phyloP scores from a whole-genome alignment of 2,888 invertebrate species.

The Dicranocentrus wangi region DNA sequence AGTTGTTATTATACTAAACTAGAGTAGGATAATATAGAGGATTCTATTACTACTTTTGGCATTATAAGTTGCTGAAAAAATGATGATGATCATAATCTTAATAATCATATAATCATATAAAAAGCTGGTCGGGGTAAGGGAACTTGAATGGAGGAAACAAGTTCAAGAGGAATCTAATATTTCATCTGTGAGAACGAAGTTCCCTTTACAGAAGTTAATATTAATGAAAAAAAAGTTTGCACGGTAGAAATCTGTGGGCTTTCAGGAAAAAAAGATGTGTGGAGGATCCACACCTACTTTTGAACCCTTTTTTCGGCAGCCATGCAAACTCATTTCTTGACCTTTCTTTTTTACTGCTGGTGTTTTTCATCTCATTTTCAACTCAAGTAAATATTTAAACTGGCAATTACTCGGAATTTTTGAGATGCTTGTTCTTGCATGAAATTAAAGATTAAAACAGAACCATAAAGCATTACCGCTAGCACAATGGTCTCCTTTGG shows the following conservation, averaged over 20 bases:
- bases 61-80: conserved; percentile 19
- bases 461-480: conserved; percentile 9
- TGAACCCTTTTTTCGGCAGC: no score
- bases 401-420: conserved; percentile 23
- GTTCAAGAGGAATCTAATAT: conserved; percentile 50
- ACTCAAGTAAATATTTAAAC: conserved; percentile 44
- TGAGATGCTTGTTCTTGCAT: conserved; percentile 5
- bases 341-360: not conserved
- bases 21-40: not conserved
- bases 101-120: conserved; percentile 28
- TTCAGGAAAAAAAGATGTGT: not conserved
- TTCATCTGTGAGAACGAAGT: conserved; percentile 56
- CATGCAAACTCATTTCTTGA: not conserved
- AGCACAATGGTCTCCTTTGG: not conserved
- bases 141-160: conserved; percentile 4
- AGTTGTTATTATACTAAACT: conserved; percentile 9
- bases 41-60: conserved; percentile 8
- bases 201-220: conserved; percentile 53
- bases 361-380: conserved; percentile 1
- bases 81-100: conserved; percentile 32
- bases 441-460: conserved; percentile 20
- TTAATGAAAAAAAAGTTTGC: conserved; percentile 54
- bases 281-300: no score
- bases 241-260: no score
- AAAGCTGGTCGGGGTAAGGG: not conserved